Conservation (phyloP, 35 echinoderm and acorn worm species). For the Amphiura filiformis region DNA sequence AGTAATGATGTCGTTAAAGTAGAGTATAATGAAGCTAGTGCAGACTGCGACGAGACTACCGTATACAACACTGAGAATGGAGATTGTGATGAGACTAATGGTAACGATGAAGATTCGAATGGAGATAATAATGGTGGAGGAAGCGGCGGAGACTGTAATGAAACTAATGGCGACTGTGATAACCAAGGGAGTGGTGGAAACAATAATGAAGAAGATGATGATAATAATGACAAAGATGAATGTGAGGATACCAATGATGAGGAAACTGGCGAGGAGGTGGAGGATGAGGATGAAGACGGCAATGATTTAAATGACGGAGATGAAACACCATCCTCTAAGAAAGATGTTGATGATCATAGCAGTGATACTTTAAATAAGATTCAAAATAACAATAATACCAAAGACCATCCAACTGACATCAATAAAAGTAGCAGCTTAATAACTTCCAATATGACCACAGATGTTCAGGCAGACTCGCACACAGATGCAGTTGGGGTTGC, state of each 20-base stretch:
- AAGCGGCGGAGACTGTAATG: background rate
- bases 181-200: too few species aligned
- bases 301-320: background rate
- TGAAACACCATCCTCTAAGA: too few species aligned
- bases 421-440: too few species aligned
- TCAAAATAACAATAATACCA: too few species aligned
- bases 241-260: background rate
- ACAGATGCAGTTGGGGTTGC: too few species aligned
- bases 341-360: too few species aligned
- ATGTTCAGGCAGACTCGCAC: too few species aligned
- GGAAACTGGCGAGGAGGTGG: background rate
- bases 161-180: too few species aligned
- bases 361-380: too few species aligned
- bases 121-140: background rate
- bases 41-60: background rate
- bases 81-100: background rate
- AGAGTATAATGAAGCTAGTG: background rate
- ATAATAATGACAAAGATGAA: background rate
- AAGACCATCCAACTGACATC: too few species aligned
- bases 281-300: background rate
- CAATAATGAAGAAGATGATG: background rate
- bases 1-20: too few species aligned
- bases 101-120: background rate
- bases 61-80: background rate
- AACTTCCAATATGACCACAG: too few species aligned